phyloP scores from a whole-genome alignment of 2,113 vertebrate species.

The Carollia perspicillata region DNA sequence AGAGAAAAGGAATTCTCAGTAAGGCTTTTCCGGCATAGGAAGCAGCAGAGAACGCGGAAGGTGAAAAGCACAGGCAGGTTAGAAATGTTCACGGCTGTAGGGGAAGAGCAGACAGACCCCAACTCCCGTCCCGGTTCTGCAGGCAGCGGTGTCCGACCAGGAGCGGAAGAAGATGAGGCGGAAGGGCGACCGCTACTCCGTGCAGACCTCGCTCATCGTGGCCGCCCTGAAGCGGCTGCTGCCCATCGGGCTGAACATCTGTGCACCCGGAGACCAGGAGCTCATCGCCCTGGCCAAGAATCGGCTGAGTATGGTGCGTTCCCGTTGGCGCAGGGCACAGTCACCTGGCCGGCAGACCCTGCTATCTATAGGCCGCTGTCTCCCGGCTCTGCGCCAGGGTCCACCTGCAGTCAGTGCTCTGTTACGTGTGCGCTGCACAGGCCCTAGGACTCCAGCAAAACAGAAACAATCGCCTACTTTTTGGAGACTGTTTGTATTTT shows the following conservation, averaged over 20 bases:
- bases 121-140: neutral
- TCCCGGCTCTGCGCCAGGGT: neutral
- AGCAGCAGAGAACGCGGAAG: neutral
- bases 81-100: neutral
- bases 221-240: slow-evolving; percentile 93
- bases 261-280: slow-evolving; percentile 95
- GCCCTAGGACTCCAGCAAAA: neutral
- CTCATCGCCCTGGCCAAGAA: slow-evolving; percentile 94
- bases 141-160: slow-evolving; percentile 95
- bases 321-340: neutral
- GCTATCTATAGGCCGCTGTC: neutral
- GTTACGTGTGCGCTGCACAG: neutral
- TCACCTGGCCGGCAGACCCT: fast-evolving
- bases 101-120: neutral
- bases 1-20: neutral
- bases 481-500: neutral
- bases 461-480: neutral
- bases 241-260: slow-evolving; percentile 94
- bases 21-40: neutral
- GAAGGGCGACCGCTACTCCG: slow-evolving; percentile 92
- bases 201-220: slow-evolving; percentile 95
- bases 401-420: neutral
- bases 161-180: slow-evolving; percentile 97
- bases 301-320: slow-evolving; percentile 90
- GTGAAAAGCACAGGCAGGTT: fast-evolving